Percentiles rank a stretch among this genome's conserved stretches.
These are phyloP conservation scores for Sardinella longiceps DNA, from an alignment of 2,797 vertebrate species.

Conservation along the genomic window DNA sequence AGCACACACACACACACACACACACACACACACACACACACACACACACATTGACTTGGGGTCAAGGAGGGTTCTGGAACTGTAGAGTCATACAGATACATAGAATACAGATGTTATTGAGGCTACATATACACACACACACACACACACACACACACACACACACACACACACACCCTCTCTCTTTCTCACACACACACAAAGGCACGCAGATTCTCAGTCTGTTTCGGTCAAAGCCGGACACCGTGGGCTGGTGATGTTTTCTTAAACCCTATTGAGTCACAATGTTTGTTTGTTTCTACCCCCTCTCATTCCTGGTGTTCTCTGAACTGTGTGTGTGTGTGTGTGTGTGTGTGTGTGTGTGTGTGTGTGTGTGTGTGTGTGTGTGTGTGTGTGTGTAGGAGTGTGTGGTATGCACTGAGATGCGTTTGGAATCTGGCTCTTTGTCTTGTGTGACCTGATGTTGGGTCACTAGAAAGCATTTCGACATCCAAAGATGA, in stretches of 20 bases:
- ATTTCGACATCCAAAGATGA: background rate
- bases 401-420: constrained; percentile 55
- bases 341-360: constrained; percentile 20
- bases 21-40: background rate
- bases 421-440: background rate
- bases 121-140: background rate
- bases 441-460: background rate
- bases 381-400: constrained; percentile 35
- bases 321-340: constrained; percentile 28
- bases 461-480: background rate
- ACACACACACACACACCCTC: too few species aligned
- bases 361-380: constrained; percentile 44
- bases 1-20: background rate
- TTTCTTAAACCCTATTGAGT: background rate
- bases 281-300: background rate
- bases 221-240: background rate
- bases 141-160: too few species aligned
- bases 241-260: background rate
- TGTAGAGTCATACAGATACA: background rate
- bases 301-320: background rate
- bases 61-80: background rate
- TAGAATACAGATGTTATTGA: background rate
- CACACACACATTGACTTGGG: background rate
- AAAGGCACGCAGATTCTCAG: background rate
- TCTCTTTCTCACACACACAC: background rate